Evolutionary conservation across 2,888 invertebrate genomes (phyloP).

Genomic region (Campopleginae sp.): DNA sequence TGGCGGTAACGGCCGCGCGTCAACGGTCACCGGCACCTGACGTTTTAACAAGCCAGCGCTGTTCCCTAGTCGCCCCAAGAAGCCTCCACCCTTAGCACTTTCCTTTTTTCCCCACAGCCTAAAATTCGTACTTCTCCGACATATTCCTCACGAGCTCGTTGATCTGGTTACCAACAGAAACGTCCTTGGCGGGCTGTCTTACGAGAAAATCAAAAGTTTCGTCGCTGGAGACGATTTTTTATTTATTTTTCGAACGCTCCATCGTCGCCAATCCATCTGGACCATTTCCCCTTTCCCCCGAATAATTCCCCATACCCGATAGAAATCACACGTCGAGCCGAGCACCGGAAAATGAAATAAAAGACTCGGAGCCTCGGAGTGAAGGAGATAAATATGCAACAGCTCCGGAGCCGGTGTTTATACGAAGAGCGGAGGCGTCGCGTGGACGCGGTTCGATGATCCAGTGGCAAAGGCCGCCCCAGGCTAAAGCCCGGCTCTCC

Average conservation of each 20-base stretch:
- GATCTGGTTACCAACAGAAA: constrained; percentile 16
- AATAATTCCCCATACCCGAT: not conserved
- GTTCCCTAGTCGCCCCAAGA: constrained; percentile 21
- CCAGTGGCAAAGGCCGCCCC: constrained; percentile 54
- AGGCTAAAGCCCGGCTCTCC: constrained; percentile 42
- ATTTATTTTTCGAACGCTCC: too few relatives aligned
- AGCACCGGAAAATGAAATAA: not conserved
- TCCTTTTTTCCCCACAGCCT: constrained; percentile 23
- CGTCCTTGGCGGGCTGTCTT: not conserved
- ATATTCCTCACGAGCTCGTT: constrained; percentile 27
- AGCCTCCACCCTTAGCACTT: constrained; percentile 67
- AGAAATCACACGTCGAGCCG: not conserved
- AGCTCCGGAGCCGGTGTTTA: constrained; percentile 32
- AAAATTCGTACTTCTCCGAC: not conserved
- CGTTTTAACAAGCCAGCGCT: constrained; percentile 77
- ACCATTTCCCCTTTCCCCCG: not conserved
- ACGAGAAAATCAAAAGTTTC: not conserved
- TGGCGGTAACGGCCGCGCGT: constrained; percentile 81
- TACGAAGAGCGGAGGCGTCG: constrained; percentile 53
- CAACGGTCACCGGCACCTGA: constrained; percentile 83
- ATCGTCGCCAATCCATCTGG: too few relatives aligned
- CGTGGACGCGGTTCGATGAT: constrained; percentile 55
- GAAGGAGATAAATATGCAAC: constrained; percentile 25
- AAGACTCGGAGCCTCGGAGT: not conserved
- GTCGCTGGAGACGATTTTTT: not conserved